These are phyloP conservation scores for Stomatorhinus walkeri DNA, from an alignment of 2,797 vertebrate species.

Conservation along the genomic window DNA sequence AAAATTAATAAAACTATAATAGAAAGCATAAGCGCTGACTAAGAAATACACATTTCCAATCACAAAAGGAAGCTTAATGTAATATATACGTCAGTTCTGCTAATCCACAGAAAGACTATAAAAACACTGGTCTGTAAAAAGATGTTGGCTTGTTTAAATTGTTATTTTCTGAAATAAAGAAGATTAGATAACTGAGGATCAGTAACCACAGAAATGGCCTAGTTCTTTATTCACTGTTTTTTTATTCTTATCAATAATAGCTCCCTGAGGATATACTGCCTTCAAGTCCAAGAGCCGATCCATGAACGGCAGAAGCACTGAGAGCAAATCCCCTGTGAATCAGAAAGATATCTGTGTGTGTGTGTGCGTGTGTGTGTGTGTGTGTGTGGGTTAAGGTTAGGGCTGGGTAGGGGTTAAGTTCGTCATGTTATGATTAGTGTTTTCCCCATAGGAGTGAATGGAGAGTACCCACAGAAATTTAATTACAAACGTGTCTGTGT, in stretches of 20 bases:
- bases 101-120: background rate
- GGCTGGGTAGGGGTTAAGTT: too few relatives aligned
- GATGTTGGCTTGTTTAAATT: background rate
- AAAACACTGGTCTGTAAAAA: background rate
- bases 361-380: background rate
- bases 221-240: conserved; percentile 23
- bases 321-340: conserved; percentile 6
- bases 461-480: too few relatives aligned
- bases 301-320: conserved; percentile 36
- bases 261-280: conserved; percentile 47
- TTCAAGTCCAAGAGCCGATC: conserved; percentile 46
- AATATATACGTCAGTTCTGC: background rate
- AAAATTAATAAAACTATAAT: background rate
- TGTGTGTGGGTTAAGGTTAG: background rate
- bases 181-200: conserved; percentile 14
- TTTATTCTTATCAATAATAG: conserved; percentile 41
- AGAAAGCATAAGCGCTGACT: background rate
- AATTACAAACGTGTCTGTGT: background rate
- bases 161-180: background rate
- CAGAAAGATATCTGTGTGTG: background rate
- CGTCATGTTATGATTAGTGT: too few relatives aligned
- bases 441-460: too few relatives aligned
- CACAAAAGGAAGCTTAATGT: background rate
- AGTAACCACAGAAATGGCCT: conserved; percentile 18
- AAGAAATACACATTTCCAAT: background rate